Base-by-base conservation (phyloP, 2,888 invertebrate species). In the Blera fallax region DNA sequence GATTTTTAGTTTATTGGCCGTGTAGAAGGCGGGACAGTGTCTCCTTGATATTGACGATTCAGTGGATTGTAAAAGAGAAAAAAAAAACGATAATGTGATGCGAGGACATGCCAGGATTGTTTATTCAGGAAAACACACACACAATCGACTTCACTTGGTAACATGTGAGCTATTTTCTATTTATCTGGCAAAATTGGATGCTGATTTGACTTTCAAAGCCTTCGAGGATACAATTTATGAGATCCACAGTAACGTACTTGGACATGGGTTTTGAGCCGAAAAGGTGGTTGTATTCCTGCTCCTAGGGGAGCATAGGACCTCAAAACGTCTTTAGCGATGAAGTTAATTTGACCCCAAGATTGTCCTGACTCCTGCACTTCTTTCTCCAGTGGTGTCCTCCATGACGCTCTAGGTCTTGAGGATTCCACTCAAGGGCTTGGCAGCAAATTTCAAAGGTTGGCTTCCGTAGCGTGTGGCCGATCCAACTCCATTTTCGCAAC, bases 1-100 rank as follows among this genome's bases (percentile, higher is more conserved):
- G 62, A 27, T 62, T 45, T n/a, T 62, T 62, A 62, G 62, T 62
- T 62, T 62, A 45, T 62, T 43, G 62, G 10, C 43, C 45, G 62
- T 10, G 27, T n/a, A 45, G 18, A 16, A 29, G 62, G 10, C 45
- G 62, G 45, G 62, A 62, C 62, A 14, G 43, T 29, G 29, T 14
- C 14, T 40, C 40, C 37, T 40, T 40, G 40, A 6, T 40, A 40
- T 40, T 40, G 40, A 40, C 40, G 14, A 40, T 40, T 40, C 40
- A 40, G 14, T 40, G 40, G 40, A 6, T 14, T 14, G 14, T 40
- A 40, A 40, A 5, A 40, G 40, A 40, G 14, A 40, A 14, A 1
- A 40, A 40, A n/a, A 14, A 1, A 40, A 40, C 6, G 6, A 14
- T 40, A 14, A 40, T 40, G 14, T n/a, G 34, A 40, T 40, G 40